Conservation (phyloP, 1,140 invertebrate species). For the Sminthurinus signatus region DNA sequence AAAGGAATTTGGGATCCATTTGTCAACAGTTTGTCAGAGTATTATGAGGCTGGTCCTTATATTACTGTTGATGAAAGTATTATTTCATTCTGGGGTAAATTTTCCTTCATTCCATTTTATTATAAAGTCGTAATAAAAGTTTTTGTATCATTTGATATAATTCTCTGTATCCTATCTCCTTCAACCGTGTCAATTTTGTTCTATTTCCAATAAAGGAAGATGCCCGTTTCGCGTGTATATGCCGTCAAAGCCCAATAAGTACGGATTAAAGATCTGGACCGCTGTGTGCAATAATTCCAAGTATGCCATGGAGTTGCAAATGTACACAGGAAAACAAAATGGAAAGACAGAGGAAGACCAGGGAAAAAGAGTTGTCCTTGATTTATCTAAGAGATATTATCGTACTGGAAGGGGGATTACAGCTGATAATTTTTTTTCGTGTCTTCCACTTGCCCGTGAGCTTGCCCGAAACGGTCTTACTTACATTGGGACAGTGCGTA, state of each 20-base stretch:
- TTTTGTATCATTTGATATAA: no score
- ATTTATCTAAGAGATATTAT: background rate
- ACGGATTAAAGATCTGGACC: slow-evolving; percentile 40
- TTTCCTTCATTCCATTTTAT: no score
- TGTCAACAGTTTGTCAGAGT: no score
- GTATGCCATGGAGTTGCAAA: background rate
- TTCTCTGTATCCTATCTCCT: no score
- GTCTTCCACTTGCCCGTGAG: background rate
- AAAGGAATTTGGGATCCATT: no score
- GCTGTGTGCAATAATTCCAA: background rate
- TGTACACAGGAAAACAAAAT: background rate
- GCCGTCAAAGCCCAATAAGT: slow-evolving; percentile 43
- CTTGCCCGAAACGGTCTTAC: background rate
- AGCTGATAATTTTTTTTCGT: background rate
- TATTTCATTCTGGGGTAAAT: no score
- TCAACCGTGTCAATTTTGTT: no score
- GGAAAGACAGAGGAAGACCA: background rate
- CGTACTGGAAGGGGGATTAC: background rate
- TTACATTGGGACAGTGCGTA: background rate
- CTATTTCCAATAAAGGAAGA: no score
- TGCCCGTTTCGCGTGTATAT: slow-evolving; percentile 45
- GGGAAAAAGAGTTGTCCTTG: background rate
- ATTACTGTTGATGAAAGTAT: no score
- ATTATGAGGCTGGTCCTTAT: no score
- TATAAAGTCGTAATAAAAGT: no score